Conservation (phyloP, 2,888 invertebrate species). For the Apamea anceps region DNA sequence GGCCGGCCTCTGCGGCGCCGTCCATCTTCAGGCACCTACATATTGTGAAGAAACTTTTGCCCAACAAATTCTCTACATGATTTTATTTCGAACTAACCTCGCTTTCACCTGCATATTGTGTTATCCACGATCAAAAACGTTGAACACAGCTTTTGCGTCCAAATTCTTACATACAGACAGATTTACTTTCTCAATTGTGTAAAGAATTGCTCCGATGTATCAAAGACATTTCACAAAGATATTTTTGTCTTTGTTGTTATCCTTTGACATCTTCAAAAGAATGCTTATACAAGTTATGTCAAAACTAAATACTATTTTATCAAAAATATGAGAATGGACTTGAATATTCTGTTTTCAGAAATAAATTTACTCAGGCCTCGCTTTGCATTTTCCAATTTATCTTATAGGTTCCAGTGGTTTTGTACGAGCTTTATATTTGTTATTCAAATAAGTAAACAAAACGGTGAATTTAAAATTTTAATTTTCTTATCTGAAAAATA, state of each 20-base stretch:
- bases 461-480: not conserved
- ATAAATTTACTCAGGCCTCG: constrained; percentile 7
- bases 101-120: not conserved
- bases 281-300: not conserved
- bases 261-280: constrained; percentile 22
- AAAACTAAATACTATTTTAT: not conserved
- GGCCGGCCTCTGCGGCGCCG: not conserved
- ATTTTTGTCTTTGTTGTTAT: constrained; percentile 6
- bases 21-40: not conserved
- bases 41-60: not conserved
- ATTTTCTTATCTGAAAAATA: not conserved
- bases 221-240: constrained; percentile 12
- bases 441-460: constrained; percentile 35
- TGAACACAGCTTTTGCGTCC: not conserved
- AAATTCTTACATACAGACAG: not conserved
- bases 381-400: constrained; percentile 38
- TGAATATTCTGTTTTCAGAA: constrained; percentile 14
- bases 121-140: not conserved
- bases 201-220: not conserved
- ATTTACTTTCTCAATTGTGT: not conserved
- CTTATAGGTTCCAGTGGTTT: constrained; percentile 21
- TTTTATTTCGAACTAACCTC: not conserved
- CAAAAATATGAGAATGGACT: constrained; percentile 9
- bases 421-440: constrained; percentile 26
- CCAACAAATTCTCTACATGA: not conserved